Conservation (phyloP, 2,797 vertebrate genomes). For the Thamnophis elegans region DNA sequence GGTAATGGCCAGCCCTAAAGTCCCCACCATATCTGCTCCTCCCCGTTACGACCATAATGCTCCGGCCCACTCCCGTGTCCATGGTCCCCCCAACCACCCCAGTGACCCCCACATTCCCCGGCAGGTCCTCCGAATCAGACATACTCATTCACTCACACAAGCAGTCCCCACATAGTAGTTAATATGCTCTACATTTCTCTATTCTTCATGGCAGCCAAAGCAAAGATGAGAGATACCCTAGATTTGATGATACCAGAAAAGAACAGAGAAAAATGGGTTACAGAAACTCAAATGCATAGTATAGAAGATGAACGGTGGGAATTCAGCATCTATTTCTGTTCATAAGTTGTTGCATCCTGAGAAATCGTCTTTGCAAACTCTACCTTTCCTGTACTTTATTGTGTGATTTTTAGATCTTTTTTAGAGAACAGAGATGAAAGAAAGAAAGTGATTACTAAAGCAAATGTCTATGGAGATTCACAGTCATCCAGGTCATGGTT, state of each 20-base stretch:
- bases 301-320: neutral
- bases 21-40: too few species aligned
- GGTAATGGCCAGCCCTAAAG: too few species aligned
- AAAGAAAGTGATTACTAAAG: neutral
- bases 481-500: neutral
- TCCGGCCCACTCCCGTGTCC: too few species aligned
- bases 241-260: neutral
- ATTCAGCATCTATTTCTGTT: neutral
- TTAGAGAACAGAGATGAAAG: neutral
- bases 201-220: neutral
- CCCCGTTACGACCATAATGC: too few species aligned
- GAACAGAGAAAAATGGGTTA: neutral
- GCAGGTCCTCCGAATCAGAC: too few species aligned
- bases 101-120: too few species aligned
- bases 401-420: neutral
- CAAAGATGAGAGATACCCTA: neutral
- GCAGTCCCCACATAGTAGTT: too few species aligned
- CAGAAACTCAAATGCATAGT: neutral
- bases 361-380: neutral
- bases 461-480: neutral
- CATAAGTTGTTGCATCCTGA: neutral
- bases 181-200: neutral
- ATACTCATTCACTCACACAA: too few species aligned
- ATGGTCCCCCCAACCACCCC: too few species aligned
- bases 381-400: neutral